Percentiles rank a stretch among this genome's conserved stretches.
These are phyloP conservation scores for Schrankia costaestrigalis DNA, from an alignment of 2,888 invertebrate species.

Conservation along the genomic window DNA sequence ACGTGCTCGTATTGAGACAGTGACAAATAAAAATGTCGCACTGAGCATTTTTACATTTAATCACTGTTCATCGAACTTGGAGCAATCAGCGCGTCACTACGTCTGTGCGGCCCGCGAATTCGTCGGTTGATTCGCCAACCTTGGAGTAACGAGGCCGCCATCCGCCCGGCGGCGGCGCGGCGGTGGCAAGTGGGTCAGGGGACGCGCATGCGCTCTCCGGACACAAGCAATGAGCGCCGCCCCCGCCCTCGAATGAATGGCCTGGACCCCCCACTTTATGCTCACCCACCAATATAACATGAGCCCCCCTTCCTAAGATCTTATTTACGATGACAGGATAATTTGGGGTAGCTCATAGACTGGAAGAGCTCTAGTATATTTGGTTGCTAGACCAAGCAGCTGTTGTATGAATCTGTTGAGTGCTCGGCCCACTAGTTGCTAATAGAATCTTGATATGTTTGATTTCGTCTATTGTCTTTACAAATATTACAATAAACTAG, in stretches of 20 bases:
- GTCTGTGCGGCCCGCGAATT: conserved; percentile 63
- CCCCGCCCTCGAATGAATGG: conserved; percentile 71
- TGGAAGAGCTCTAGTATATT: conserved; percentile 43
- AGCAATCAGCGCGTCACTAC: conserved; percentile 60
- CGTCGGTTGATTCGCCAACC: conserved; percentile 71
- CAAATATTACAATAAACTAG: conserved; percentile 42
- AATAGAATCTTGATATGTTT: conserved; percentile 58
- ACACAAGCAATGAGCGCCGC: conserved; percentile 74
- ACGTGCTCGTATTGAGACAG: too few relatives aligned
- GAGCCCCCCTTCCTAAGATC: conserved; percentile 59
- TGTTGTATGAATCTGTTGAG: conserved; percentile 71
- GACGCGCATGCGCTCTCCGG: conserved; percentile 74
- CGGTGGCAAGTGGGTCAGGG: conserved; percentile 71
- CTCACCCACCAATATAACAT: conserved; percentile 39
- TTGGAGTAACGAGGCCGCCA: conserved; percentile 69
- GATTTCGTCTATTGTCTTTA: conserved; percentile 40
- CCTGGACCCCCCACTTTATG: conserved; percentile 55
- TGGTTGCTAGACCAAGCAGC: conserved; percentile 54
- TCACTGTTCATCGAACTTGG: conserved; percentile 42
- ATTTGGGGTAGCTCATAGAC: conserved; percentile 34
- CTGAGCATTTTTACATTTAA: too few relatives aligned
- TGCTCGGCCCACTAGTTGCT: conserved; percentile 71
- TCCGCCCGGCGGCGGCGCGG: conserved; percentile 47
- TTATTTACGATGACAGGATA: conserved; percentile 37
- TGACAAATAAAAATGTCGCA: too few relatives aligned